Conservation (phyloP, 2,888 invertebrate genomes). For the Luffia ferchaultella region DNA sequence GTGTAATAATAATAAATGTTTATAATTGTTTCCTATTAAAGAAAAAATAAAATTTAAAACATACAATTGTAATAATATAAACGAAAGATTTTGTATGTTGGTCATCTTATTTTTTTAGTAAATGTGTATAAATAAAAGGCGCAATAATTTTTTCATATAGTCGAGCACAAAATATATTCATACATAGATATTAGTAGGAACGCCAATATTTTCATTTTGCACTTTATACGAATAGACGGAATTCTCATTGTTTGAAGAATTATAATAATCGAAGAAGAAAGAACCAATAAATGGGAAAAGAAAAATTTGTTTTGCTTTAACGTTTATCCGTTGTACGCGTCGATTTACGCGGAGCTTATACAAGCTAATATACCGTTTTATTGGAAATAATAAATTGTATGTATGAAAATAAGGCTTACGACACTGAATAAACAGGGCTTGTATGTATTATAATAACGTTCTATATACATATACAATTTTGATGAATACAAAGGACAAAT, state of each 20-base stretch:
- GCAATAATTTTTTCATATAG: neutral
- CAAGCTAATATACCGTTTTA: too few species aligned
- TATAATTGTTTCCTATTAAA: neutral
- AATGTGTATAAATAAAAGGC: neutral
- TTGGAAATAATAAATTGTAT: neutral
- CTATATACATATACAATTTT: slow-evolving; percentile 55
- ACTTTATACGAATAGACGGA: neutral
- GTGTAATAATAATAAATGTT: too few species aligned
- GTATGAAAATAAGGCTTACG: slow-evolving; percentile 43
- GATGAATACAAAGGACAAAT: slow-evolving; percentile 48
- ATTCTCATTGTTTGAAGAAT: too few species aligned
- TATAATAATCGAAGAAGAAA: too few species aligned
- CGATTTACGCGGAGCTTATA: too few species aligned
- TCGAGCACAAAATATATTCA: neutral
- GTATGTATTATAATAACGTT: slow-evolving; percentile 54
- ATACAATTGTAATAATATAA: neutral
- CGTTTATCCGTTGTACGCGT: too few species aligned
- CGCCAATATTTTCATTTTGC: neutral
- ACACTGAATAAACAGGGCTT: slow-evolving; percentile 61
- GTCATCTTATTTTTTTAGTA: neutral
- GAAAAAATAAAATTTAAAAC: neutral
- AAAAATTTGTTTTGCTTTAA: too few species aligned
- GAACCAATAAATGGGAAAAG: too few species aligned
- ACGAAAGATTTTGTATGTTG: neutral
- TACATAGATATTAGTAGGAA: neutral